Evolutionary conservation across 2,797 vertebrate species (phyloP), one percentile per base, ranked within the genome.

Genomic region (Erpetoichthys calabaricus): DNA sequence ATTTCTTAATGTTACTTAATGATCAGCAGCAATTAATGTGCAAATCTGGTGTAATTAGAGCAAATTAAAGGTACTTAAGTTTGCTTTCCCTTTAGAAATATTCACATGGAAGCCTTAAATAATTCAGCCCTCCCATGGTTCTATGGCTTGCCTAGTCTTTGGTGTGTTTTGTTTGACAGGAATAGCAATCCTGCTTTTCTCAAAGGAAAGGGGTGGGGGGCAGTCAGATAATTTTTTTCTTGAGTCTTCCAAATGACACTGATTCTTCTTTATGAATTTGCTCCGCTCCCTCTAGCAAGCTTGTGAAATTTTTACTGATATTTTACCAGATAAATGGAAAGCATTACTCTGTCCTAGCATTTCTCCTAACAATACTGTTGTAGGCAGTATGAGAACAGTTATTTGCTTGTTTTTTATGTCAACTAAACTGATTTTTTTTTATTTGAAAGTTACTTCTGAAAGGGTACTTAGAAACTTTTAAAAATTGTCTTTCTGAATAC

Each of bases 41-140:
- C 82, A 85, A 85, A 86, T 87, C 85, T 84, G 83, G 84, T 85
- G 85, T 87, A 86, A 87, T 87, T 86, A 85, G 81, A 85, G 83
- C 80, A 85, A 87, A 86, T 88, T 86, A 88, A 86, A 87, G 82
- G 86, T 87, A 85, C 84, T 88, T 87, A 87, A 86, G 80, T 86
- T 84, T 82, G 8, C 78, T 76, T 77, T 86, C 84, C 85, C 86
- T 84, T 82, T 84, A 86, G 85, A 84, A 86, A 87, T 86, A 84
- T 81, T 84, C 77, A 85, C 79, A 88, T 85, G 83, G 80, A 83
- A 73, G 81, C 78, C 83, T 82, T 88, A 84, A 88, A 87, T 88
- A 84, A 88, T 88, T 86, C 82, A 87, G 83, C 73, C 82, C 78
- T 84, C 79, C 57, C 43, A 75, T 73, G 83, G 77, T 82, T 86